Evolutionary conservation across 1,140 invertebrate genomes (phyloP), one percentile per base, ranked within the genome.

Genomic region (Achroia grisella): DNA sequence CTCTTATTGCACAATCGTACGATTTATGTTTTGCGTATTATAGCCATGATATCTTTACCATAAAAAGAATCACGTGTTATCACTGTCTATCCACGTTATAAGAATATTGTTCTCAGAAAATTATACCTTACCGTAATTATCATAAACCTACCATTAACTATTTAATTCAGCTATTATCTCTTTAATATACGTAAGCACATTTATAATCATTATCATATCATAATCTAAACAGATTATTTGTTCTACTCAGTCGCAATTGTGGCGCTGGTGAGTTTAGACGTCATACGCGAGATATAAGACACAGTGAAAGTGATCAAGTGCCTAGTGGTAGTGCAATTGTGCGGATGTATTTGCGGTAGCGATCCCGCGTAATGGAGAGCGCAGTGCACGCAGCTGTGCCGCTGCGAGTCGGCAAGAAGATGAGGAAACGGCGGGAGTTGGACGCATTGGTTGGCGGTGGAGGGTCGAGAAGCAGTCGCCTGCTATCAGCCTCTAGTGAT

Each of bases 401-500:
- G 58, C 65, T 86, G 39, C 67, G 87, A 44, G 84, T 86, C 23
- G 88, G 88, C 44, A 89, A 89, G 75, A 89, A 89, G 71, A 89
- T 89, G 88, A 77, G 88, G 43, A 89, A 89, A 58, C 75, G 88
- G 47, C 78, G 88, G 55, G 88, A 89, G 65, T 58, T 89, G 59
- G 88, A 89, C 58, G 89, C 89, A 8, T 54, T 89, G 12, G 88
- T 88, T 0, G 79, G 76, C 0, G 79, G 76, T 11, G 68, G 63
- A 5, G 79, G 75, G 8, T 62, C 71, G 1, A 39, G 82, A 3
- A 67, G 79, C 0, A 70, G 78, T 4, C 50, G 74, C 36, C 56
- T 89, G 42, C 54, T 89, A 50, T 89, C 87, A 4, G 86, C 87
- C 27, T 88, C 88, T 54, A 89, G 88, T 52, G 89, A 89, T 50